These are phyloP conservation scores for Oreochromis mossambicus DNA, from an alignment of 2,797 vertebrate genomes.

Conservation along the genomic window DNA sequence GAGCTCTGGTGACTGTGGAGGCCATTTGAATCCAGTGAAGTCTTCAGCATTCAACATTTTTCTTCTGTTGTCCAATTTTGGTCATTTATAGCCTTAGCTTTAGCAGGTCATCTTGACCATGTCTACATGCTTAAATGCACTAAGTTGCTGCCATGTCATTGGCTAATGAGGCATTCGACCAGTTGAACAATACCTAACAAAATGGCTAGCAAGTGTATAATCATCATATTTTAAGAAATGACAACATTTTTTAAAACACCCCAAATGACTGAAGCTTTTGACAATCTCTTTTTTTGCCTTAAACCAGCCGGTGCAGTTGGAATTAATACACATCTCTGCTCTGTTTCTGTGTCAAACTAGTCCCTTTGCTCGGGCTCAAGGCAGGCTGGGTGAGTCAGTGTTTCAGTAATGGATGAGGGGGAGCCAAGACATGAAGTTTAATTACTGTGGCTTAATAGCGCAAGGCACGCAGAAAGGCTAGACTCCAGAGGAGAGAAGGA, in stretches of 20 bases:
- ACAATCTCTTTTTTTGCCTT: background rate
- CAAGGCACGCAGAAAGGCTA: background rate
- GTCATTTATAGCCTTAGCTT: background rate
- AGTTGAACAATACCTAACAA: background rate
- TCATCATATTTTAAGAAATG: background rate
- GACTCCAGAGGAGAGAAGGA: background rate
- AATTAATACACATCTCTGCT: slow-evolving; percentile 12
- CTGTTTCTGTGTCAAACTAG: background rate
- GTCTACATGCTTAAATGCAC: background rate
- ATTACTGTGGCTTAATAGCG: slow-evolving; percentile 50
- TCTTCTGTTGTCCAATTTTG: background rate
- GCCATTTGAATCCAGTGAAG: background rate
- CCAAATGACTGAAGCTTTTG: background rate
- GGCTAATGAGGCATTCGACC: background rate
- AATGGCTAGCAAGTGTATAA: background rate
- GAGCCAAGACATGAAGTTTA: slow-evolving; percentile 40
- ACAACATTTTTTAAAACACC: background rate
- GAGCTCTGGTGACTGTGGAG: background rate
- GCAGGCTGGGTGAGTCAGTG: slow-evolving; percentile 26
- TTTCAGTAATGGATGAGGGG: slow-evolving; percentile 33
- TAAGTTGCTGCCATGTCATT: background rate
- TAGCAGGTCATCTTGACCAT: background rate
- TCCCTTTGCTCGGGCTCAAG: background rate
- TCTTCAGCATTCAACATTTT: background rate
- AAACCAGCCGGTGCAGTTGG: background rate